Conservation (phyloP, 2,797 vertebrate genomes). For the Pantherophis vulpinus region DNA sequence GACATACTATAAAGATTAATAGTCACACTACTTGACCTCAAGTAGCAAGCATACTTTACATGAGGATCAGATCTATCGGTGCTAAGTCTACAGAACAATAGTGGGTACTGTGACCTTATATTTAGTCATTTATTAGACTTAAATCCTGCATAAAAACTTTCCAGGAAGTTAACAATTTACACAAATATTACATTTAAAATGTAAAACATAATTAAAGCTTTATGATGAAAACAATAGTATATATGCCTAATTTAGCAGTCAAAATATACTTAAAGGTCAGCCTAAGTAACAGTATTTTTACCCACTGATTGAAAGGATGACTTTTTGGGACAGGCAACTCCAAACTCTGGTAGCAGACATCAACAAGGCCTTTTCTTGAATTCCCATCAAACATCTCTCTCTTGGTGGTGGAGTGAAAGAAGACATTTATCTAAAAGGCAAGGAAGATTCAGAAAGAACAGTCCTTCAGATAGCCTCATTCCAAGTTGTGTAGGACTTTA, state of each 20-base stretch:
- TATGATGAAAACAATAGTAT: not conserved
- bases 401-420: not conserved
- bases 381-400: not conserved
- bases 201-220: not conserved
- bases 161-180: not conserved
- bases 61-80: not conserved
- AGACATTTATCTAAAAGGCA: not conserved
- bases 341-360: not conserved
- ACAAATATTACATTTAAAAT: not conserved
- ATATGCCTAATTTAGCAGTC: not conserved
- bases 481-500: not conserved
- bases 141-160: not conserved
- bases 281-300: not conserved
- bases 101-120: not conserved
- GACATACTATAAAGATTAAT: constrained; percentile 6
- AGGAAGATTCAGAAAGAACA: not conserved
- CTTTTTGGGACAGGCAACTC: not conserved
- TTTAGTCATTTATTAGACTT: not conserved
- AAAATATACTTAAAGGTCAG: not conserved
- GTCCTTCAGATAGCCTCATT: not conserved
- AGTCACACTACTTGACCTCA: constrained; percentile 6
- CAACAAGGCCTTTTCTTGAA: not conserved
- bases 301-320: not conserved
- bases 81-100: not conserved
- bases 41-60: not conserved